phyloP scores from a whole-genome alignment of 2,888 invertebrate species.

The Mimumesa dahlbomi region DNA sequence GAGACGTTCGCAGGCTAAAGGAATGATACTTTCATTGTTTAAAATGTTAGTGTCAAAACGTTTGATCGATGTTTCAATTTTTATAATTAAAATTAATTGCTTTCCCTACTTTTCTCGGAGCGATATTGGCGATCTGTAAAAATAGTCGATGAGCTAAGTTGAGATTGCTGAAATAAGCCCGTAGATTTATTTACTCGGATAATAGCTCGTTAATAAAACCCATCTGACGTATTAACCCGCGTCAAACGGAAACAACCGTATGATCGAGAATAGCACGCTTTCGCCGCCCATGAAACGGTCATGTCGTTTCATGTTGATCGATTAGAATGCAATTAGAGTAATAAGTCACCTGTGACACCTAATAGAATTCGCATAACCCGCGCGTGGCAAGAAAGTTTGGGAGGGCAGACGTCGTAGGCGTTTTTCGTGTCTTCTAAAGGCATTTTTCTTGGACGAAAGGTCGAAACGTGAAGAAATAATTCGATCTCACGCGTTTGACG shows the following conservation, averaged over 20 bases:
- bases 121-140: constrained; percentile 8
- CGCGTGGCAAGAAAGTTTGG: neutral
- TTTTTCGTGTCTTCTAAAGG: no score
- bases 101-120: constrained; percentile 1
- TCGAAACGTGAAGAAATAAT: neutral
- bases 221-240: neutral
- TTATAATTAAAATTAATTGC: neutral
- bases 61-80: no score
- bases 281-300: neutral
- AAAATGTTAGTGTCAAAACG: no score
- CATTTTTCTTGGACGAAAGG: neutral
- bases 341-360: neutral
- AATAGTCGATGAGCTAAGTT: constrained; percentile 36
- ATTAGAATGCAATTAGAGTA: constrained; percentile 22
- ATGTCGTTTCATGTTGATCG: neutral
- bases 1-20: no score
- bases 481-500: neutral
- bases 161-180: constrained; percentile 15
- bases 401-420: neutral
- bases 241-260: neutral
- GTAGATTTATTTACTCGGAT: constrained; percentile 29
- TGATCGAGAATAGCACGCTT: neutral
- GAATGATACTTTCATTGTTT: no score
- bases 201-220: constrained; percentile 9
- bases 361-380: neutral